These are phyloP conservation scores for Prorops nasuta DNA, from an alignment of 1,140 invertebrate species.

Conservation along the genomic window DNA sequence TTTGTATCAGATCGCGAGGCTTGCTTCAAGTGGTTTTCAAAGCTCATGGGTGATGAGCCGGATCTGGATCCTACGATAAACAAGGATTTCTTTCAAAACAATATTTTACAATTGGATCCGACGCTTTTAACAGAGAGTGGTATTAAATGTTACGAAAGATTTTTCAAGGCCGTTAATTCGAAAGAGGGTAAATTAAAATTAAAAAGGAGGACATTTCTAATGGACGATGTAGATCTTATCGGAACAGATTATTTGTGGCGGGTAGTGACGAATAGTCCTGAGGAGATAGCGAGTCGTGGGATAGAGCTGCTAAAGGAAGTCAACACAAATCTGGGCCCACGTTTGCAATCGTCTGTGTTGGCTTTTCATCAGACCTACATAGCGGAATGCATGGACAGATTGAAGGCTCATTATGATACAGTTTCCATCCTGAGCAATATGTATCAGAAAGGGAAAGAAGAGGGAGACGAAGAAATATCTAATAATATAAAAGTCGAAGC, in stretches of 20 bases:
- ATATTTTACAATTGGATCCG: slow-evolving; percentile 90
- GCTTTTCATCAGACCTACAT: slow-evolving; percentile 90
- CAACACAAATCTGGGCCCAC: slow-evolving; percentile 88
- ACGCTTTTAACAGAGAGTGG: slow-evolving; percentile 90
- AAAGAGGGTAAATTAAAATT: slow-evolving; percentile 91
- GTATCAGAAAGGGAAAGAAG: slow-evolving; percentile 56
- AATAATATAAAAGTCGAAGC: slow-evolving; percentile 67
- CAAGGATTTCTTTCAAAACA: slow-evolving; percentile 94
- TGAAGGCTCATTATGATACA: slow-evolving; percentile 80
- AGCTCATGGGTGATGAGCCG: slow-evolving; percentile 96
- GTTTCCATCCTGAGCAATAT: slow-evolving; percentile 63
- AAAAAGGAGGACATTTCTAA: slow-evolving; percentile 79
- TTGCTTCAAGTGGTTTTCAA: slow-evolving; percentile 99
- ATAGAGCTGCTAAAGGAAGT: slow-evolving; percentile 91
- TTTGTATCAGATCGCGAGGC: slow-evolving; percentile 90
- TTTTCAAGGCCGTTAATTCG: slow-evolving; percentile 95
- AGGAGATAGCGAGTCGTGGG: slow-evolving; percentile 89
- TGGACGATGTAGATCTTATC: slow-evolving; percentile 87
- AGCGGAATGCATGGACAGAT: slow-evolving; percentile 81
- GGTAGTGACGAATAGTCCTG: slow-evolving; percentile 82
- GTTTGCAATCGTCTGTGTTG: slow-evolving; percentile 71
- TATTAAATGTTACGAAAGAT: slow-evolving; percentile 92
- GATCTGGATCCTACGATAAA: slow-evolving; percentile 96
- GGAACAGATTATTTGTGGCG: slow-evolving; percentile 96
- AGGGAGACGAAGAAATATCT: slow-evolving; percentile 40